Evolutionary conservation across 2,797 vertebrate genomes (phyloP), one percentile per base, ranked within the genome.

Genomic region (Oreochromis grahami): DNA sequence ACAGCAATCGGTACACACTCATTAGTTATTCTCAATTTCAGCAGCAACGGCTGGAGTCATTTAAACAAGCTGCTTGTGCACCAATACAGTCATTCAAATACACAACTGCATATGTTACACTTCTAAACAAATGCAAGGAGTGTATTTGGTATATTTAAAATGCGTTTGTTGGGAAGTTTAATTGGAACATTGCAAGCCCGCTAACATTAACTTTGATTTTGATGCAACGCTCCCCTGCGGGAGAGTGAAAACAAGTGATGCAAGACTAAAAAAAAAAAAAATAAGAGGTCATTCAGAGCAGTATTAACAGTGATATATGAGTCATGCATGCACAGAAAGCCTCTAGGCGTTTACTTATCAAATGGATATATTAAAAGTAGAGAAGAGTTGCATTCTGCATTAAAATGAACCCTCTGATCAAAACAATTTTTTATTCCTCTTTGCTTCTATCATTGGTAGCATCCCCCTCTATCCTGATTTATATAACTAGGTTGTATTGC

Each of bases 1-100:
- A 91, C 83, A 92, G 86, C 76, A 70, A 77, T 91, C 13, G n/a
- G 77, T 86, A 86, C 85, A 87, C 92, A 92, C 89, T 95, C 95
- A 95, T 96, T 95, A 94, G 93, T 92, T 94, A 94, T 88, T 94
- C 94, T 92, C 88, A 83, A 92, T 95, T 96, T 95, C 95, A 94
- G 86, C 88, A 86, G 90, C 76, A 41, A 80, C 85, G 74, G 82
- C 82, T 55, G 56, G 55, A 86, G 84, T 90, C 89, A 92, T 93
- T 93, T 87, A 93, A 93, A 83, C 7, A 6, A 53, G 53, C 87
- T 78, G 82, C 82, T 89, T 60, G 76, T 82, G 74, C 83, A 41
- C 76, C 72, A 36, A 83, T 81, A 43, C 50, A 55, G 63, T 82
- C 43, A 21, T 72, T 70, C 55, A 58, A 50, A 72, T 51, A 78